Evolutionary conservation across 2,888 invertebrate genomes (phyloP), one percentile per base, ranked within the genome.

Genomic region (Cataglyphis livida): DNA sequence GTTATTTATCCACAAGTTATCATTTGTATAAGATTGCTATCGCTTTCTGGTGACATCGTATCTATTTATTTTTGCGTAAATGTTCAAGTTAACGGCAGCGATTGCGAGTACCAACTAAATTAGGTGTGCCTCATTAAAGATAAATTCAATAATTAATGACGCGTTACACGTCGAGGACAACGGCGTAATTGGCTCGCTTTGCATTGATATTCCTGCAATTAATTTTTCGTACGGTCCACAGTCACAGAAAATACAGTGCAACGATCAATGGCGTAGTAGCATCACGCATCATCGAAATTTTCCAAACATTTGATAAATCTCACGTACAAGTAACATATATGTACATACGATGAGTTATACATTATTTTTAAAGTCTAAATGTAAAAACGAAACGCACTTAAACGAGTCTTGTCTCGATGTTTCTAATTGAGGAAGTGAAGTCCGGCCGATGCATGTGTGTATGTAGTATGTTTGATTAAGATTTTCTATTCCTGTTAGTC

Each of bases 141-240:
- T 81, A 44, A 28, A 74, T 81, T 38, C n/a, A n/a, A 38, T 28
- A 59, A 74, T 74, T 81, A 81, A 81, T 32, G 25, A 1, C 54
- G 28, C 21, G 25, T 75, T 62, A 64, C n/a, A 21, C 15, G 12
- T 15, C 21, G 12, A 35, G 35, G 51, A 66, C 38, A 51, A 64
- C 35, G 44, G 7, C 12, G n/a, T 76, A 76, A 71, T 71, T 79
- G 73, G 61, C 44, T 35, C 59, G n/a, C 35, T 18, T 61, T 21
- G 32, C 57, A n/a, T 61, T 61, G 51, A 65, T 75, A 44, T 71
- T 71, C 6, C 44, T 21, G 44, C 59, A 21, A 78, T 78, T 44
- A 70, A 70, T 44, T 66, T 78, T 78, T 35, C 35, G 35, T 35
- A 51, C 10, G 68, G 3, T 68, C 32, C 32, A 41, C 54, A 21